Base-by-base conservation (phyloP, 2,797 vertebrate genomes). In the Chelonia mydas region DNA sequence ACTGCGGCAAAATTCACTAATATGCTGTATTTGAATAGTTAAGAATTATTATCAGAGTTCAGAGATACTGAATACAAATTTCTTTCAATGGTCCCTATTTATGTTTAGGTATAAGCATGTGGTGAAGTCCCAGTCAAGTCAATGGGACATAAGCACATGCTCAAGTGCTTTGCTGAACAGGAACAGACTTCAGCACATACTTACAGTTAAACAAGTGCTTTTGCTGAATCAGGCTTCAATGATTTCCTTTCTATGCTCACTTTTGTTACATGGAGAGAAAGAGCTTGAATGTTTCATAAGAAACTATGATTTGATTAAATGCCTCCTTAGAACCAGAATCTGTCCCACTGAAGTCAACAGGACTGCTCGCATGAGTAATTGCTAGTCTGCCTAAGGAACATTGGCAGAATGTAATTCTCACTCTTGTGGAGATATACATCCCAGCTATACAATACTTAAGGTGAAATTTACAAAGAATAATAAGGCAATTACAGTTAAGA, bases 401-500 rank as follows among this genome's bases (percentile, higher is more conserved):
- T 13, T 45, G 37, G 72, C 41, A 76, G n/a, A 77, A 77, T 31
- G 25, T 49, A 77, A 7, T 54, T 49, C 49, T 72, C 37, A 21
- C 49, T 77, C 93, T 92, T 68, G 74, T 89, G 59, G 65, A 87
- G 51, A 87, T 51, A 0, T 27, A 13, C 50, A 33, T 57, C 47
- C 86, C 1, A 16, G 8, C 1, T 45, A 21, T 37, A 87, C 54
- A 81, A 95, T 93, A 84, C 59, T 57, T 54, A 92, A 49, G 21
- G 65, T 87, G 94, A 93, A 91, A 76, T 78, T 91, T 94, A 74
- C 84, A 54, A 76, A 0, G 0, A 87, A 93, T 45, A 6, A 3
- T 41, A 41, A 41, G 9, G 9, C 84, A 97, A 94, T 95, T 92
- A 87, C n/a, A 87, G 5, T 51, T 37, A 54, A 47, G 41, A 91